These are phyloP conservation scores for Chrysomela aeneicollis DNA, from an alignment of 2,888 invertebrate species.

Conservation along the genomic window DNA sequence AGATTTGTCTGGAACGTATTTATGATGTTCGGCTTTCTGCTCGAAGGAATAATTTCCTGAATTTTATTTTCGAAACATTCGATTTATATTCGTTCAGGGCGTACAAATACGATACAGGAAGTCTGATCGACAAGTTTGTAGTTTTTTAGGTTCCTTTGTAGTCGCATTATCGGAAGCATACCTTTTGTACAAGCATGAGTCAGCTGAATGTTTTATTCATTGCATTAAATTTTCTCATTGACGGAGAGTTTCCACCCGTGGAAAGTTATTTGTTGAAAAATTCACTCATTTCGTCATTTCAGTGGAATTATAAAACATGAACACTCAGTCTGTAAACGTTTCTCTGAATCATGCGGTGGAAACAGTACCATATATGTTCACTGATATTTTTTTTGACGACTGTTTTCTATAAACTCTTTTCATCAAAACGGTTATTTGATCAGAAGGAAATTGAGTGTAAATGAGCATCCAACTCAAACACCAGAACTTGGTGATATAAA, in stretches of 20 bases:
- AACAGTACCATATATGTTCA: too few relatives aligned
- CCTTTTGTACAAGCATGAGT: not conserved
- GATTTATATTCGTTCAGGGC: constrained; percentile 22
- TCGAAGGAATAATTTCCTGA: constrained; percentile 36
- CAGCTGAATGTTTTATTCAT: constrained; percentile 2
- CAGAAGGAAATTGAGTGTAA: too few relatives aligned
- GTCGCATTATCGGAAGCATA: not conserved
- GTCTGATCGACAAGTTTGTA: not conserved
- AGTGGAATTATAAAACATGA: too few relatives aligned
- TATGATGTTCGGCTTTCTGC: constrained; percentile 31
- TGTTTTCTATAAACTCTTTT: too few relatives aligned
- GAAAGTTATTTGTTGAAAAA: not conserved
- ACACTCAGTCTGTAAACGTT: too few relatives aligned
- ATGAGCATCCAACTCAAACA: too few relatives aligned
- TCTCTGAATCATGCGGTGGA: too few relatives aligned
- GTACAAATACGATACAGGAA: not conserved
- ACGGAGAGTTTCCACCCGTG: not conserved
- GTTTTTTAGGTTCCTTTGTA: not conserved
- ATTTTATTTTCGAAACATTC: constrained; percentile 34
- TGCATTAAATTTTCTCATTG: not conserved
- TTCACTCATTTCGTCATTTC: too few relatives aligned
- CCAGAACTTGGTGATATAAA: too few relatives aligned
- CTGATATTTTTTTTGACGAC: too few relatives aligned
- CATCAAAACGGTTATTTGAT: too few relatives aligned
- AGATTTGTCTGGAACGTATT: constrained; percentile 37